Evolutionary conservation across 2,797 vertebrate species (phyloP).

Genomic region (Microhierax caerulescens): DNA sequence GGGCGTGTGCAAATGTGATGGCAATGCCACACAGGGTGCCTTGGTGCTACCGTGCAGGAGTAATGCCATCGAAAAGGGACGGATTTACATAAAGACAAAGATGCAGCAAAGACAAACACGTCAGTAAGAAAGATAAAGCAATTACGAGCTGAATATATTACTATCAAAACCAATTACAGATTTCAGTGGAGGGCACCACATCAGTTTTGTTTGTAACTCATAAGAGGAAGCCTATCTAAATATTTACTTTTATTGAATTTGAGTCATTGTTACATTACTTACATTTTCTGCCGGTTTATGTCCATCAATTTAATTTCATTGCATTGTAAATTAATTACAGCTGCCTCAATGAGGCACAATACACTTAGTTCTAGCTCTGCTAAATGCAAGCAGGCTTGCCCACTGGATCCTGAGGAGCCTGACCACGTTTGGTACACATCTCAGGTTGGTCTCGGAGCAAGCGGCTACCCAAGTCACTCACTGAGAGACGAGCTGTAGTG

Average conservation of each 20-base stretch:
- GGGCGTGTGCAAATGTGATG: accelerated
- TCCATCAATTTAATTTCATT: background rate
- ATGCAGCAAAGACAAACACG: background rate
- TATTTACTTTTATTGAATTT: background rate
- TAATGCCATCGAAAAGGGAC: background rate
- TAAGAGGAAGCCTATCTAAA: background rate
- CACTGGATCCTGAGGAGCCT: background rate
- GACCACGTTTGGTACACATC: accelerated
- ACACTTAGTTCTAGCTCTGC: no score
- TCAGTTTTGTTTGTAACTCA: background rate
- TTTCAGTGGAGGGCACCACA: background rate
- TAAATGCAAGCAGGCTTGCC: no score
- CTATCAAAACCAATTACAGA: background rate
- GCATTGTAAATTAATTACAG: background rate
- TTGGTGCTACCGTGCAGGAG: background rate
- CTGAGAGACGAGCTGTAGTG: no score
- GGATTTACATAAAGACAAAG: background rate
- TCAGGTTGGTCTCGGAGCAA: background rate
- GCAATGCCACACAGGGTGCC: background rate
- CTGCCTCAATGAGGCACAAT: background rate
- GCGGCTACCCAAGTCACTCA: accelerated
- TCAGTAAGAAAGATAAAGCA: background rate
- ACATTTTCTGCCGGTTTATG: background rate
- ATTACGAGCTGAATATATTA: background rate
- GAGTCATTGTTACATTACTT: background rate